A percentile compares a stretch with the other conserved stretches of the same genome.
These are phyloP conservation scores for Lepus oiostolus DNA, from an alignment of 2,797 vertebrate genomes.

Conservation along the genomic window DNA sequence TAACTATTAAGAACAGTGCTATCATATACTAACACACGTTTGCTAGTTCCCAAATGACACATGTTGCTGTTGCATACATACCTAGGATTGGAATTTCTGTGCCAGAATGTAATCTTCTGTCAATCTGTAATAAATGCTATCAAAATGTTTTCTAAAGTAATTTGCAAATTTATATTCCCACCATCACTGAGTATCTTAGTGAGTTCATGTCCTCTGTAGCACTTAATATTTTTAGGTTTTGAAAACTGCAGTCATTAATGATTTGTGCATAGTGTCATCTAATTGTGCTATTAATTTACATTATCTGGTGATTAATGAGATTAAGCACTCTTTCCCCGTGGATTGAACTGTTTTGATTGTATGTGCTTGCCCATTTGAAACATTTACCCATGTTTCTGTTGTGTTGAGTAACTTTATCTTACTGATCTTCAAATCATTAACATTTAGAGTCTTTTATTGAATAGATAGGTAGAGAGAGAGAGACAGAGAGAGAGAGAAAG, in stretches of 20 bases:
- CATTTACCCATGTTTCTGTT: background rate
- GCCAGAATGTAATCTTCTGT: background rate
- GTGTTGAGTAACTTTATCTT: background rate
- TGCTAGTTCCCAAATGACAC: background rate
- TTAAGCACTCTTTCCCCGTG: background rate
- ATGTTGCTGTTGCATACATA: background rate
- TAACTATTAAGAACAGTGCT: background rate
- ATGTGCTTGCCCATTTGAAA: background rate
- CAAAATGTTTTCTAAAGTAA: background rate
- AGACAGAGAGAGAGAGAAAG: too few relatives aligned
- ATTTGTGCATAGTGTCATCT: background rate
- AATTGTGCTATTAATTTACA: background rate
- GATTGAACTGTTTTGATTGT: background rate
- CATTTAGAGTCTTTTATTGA: too few relatives aligned
- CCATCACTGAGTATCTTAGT: background rate
- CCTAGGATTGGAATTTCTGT: background rate
- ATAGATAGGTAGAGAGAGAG: too few relatives aligned
- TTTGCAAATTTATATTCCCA: background rate
- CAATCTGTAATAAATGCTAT: constrained; percentile 39
- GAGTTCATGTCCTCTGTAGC: background rate
- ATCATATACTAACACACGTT: background rate
- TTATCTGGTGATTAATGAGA: constrained; percentile 1
- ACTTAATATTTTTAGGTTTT: constrained; percentile 13
- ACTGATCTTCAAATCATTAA: background rate
- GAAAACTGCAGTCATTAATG: background rate